Evolutionary conservation across 2,113 vertebrate species (phyloP).

Genomic region (Thymallus thymallus): DNA sequence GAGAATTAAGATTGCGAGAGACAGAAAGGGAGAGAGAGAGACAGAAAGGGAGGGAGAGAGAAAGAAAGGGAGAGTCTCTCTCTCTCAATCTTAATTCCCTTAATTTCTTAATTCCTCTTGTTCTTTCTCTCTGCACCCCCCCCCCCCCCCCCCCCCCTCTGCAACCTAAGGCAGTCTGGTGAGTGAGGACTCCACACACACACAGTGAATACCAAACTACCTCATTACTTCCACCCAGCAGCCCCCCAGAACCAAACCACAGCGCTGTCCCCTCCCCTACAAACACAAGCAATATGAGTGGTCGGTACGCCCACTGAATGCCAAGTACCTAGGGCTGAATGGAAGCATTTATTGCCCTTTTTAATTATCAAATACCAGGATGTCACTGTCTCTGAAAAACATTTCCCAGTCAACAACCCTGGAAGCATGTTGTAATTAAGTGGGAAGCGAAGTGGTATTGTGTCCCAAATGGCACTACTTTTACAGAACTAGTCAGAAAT

Average conservation of each 20-base stretch:
- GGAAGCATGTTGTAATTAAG: constrained; percentile 43
- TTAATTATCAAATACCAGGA: constrained; percentile 59
- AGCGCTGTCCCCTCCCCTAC: constrained; percentile 11
- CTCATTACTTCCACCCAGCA: constrained; percentile 50
- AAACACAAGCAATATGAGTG: constrained; percentile 48
- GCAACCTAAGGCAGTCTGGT: constrained; percentile 1
- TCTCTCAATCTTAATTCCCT: neutral
- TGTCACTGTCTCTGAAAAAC: constrained; percentile 33
- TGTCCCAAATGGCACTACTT: too few relatives aligned
- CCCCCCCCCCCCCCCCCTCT: neutral
- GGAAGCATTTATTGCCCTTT: constrained; percentile 51
- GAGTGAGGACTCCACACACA: neutral
- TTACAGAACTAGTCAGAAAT: too few relatives aligned
- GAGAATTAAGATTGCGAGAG: too few relatives aligned
- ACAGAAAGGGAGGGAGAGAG: too few relatives aligned
- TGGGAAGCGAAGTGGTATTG: neutral
- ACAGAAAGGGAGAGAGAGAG: too few relatives aligned
- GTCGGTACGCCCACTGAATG: constrained; percentile 35
- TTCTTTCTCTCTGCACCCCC: neutral
- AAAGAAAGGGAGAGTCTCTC: too few relatives aligned
- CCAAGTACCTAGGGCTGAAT: constrained; percentile 53
- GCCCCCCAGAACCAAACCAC: neutral
- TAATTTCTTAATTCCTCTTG: neutral
- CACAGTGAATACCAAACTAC: constrained; percentile 34
- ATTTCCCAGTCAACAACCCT: constrained; percentile 44